phyloP scores from a whole-genome alignment of 1,140 invertebrate species.

The Orchesella cincta region DNA sequence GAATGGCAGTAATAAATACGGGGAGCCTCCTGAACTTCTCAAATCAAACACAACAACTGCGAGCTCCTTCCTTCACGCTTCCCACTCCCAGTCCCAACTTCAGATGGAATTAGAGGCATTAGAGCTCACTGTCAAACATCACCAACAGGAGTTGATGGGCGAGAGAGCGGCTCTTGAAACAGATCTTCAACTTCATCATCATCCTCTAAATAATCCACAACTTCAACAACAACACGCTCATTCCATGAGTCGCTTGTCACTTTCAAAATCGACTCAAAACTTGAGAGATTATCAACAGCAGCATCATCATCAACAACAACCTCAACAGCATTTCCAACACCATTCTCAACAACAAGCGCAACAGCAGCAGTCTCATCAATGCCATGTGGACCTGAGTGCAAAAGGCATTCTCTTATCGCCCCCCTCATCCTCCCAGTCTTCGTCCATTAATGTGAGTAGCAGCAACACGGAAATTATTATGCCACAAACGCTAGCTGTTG shows the following conservation, averaged over 20 bases:
- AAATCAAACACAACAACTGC: constrained; percentile 46
- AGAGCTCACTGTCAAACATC: constrained; percentile 30
- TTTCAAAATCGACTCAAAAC: constrained; percentile 26
- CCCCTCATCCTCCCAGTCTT: constrained; percentile 29
- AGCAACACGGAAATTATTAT: constrained; percentile 5
- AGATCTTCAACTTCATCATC: constrained; percentile 29
- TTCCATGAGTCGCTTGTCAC: constrained; percentile 7
- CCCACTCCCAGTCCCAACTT: not conserved
- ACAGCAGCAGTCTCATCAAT: not conserved
- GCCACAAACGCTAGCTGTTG: constrained; percentile 32
- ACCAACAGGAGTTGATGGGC: constrained; percentile 20
- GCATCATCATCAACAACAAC: not conserved
- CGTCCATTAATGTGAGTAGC: constrained; percentile 25
- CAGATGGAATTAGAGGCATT: constrained; percentile 31
- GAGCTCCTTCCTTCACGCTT: constrained; percentile 42
- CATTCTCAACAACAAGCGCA: not conserved
- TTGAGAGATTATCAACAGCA: constrained; percentile 19
- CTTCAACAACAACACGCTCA: not conserved
- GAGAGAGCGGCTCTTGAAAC: constrained; percentile 12
- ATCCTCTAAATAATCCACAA: constrained; percentile 24
- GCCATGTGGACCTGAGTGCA: constrained; percentile 31
- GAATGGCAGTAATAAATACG: constrained; percentile 37
- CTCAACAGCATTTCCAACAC: constrained; percentile 18
- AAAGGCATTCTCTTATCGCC: constrained; percentile 38
- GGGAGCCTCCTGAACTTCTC: constrained; percentile 49